phyloP scores from a whole-genome alignment of 2,888 invertebrate genomes.

The Halocaridina rubra region DNA sequence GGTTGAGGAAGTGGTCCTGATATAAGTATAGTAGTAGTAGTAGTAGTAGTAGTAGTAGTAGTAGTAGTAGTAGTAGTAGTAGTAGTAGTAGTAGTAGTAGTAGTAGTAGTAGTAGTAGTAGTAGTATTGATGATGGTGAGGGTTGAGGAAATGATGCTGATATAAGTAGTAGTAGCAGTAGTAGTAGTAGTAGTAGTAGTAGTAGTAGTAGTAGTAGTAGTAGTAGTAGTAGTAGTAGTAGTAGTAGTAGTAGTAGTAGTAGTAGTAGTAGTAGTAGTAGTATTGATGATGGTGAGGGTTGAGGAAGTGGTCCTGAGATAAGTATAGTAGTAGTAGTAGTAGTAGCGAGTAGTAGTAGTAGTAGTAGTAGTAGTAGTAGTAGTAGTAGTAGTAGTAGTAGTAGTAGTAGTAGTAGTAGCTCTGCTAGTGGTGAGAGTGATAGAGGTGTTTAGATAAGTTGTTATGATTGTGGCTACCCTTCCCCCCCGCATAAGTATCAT shows the following conservation, averaged over 20 bases:
- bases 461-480: not conserved
- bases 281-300: no score
- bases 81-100: not conserved
- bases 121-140: not conserved
- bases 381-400: not conserved
- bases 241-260: slow-evolving; percentile 6
- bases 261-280: slow-evolving; percentile 1
- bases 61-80: not conserved
- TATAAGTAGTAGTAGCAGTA: not conserved
- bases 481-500: no score
- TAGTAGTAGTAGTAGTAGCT: not conserved
- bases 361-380: not conserved
- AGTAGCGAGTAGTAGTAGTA: no score
- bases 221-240: not conserved
- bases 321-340: not conserved
- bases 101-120: not conserved
- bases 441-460: not conserved
- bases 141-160: not conserved
- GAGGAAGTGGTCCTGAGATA: not conserved
- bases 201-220: not conserved
- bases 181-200: not conserved
- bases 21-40: not conserved
- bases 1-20: not conserved
- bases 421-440: not conserved
- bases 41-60: not conserved